Evolutionary conservation across 2,888 invertebrate species (phyloP).

Genomic region (Synanthedon myopaeformis): DNA sequence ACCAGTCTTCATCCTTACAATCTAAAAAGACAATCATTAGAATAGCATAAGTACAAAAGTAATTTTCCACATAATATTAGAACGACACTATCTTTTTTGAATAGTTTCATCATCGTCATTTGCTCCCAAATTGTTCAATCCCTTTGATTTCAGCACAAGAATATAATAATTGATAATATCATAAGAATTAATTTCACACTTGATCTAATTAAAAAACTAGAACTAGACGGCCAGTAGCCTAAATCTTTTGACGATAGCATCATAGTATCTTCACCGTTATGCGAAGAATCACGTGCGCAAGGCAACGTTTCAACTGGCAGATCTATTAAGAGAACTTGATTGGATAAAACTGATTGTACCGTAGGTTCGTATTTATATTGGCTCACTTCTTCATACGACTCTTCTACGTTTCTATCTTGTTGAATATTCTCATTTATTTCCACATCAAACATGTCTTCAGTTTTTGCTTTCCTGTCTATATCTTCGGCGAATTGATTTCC

Average conservation of each 20-base stretch:
- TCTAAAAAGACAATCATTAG: conserved; percentile 11
- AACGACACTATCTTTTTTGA: conserved; percentile 1
- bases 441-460: conserved; percentile 26
- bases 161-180: conserved; percentile 19
- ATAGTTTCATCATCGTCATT: conserved; percentile 9
- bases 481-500: neutral
- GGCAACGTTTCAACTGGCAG: conserved; percentile 39
- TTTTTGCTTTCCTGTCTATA: conserved; percentile 12
- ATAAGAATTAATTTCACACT: conserved; percentile 25
- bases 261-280: conserved; percentile 51
- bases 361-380: conserved; percentile 39
- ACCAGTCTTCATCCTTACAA: conserved; percentile 52
- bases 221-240: conserved; percentile 43
- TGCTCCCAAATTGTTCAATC: conserved; percentile 10
- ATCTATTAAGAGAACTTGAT: conserved; percentile 39
- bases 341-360: conserved; percentile 22
- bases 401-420: conserved; percentile 31
- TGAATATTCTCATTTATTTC: conserved; percentile 27
- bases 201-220: conserved; percentile 23
- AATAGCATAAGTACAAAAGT: conserved; percentile 3
- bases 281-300: conserved; percentile 35
- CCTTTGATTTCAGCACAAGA: conserved; percentile 12
- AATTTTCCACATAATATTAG: neutral
- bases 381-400: conserved; percentile 26
- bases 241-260: conserved; percentile 60